Conservation (phyloP, 1,140 invertebrate genomes). For the Euwallacea fornicatus region DNA sequence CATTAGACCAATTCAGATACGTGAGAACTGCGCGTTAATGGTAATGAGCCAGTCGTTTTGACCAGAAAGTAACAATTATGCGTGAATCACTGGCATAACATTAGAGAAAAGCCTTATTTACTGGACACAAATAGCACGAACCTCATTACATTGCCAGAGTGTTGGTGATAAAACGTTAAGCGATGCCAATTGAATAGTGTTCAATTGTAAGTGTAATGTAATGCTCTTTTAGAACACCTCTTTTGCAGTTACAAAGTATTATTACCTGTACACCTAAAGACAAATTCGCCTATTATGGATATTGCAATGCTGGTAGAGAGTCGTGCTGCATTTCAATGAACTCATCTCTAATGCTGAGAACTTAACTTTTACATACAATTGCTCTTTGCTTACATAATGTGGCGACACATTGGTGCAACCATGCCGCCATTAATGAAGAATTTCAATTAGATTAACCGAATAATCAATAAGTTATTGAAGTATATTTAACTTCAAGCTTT, state of each 20-base stretch:
- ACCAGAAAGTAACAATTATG: not conserved
- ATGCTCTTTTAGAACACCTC: slow-evolving; percentile 1
- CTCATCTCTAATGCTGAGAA: not conserved
- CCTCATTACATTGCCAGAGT: not conserved
- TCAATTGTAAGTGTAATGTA: slow-evolving; percentile 1
- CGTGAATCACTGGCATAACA: not conserved
- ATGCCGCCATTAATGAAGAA: too few species aligned
- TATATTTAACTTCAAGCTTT: too few species aligned
- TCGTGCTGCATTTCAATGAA: slow-evolving; percentile 3
- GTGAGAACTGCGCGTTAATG: not conserved
- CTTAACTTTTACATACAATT: too few species aligned
- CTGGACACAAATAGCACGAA: not conserved
- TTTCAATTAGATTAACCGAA: too few species aligned
- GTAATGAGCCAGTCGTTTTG: not conserved
- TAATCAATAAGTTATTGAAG: too few species aligned
- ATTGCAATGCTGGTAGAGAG: not conserved
- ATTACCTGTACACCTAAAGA: not conserved
- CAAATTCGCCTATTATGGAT: slow-evolving; percentile 11
- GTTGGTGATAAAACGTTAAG: not conserved
- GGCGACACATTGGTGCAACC: too few species aligned
- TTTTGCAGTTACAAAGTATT: slow-evolving; percentile 3
- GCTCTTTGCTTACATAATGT: too few species aligned
- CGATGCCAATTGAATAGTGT: slow-evolving; percentile 1
- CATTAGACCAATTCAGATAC: not conserved
- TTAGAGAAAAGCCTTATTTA: not conserved